Conservation (phyloP, 2,888 invertebrate genomes). For the Drosophila atroscutellata region DNA sequence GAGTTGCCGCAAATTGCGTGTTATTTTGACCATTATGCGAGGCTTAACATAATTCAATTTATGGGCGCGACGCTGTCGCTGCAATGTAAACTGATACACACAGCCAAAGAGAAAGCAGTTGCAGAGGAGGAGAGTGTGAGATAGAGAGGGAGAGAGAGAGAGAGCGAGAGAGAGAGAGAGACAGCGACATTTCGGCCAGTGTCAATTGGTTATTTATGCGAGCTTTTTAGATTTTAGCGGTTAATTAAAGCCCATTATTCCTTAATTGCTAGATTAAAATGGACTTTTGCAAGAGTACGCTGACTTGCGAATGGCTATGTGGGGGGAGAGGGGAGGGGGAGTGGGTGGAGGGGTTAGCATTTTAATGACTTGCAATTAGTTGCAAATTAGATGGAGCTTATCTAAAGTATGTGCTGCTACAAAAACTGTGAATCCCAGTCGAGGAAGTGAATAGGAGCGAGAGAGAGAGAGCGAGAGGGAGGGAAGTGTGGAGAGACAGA, state of each 20-base stretch:
- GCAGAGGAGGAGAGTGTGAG: too few species aligned
- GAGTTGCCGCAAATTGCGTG: constrained; percentile 72
- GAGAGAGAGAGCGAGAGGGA: background rate
- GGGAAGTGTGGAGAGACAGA: background rate
- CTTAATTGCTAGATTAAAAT: constrained; percentile 76
- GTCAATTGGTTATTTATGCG: constrained; percentile 77
- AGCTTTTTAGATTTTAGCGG: constrained; percentile 78
- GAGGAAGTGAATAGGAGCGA: background rate
- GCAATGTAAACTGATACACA: constrained; percentile 37
- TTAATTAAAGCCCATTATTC: constrained; percentile 77
- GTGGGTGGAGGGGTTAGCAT: background rate
- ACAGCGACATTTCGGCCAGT: constrained; percentile 17
- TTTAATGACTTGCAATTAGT: constrained; percentile 78
- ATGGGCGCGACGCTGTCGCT: constrained; percentile 51
- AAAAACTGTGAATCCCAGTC: background rate
- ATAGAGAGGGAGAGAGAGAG: background rate
- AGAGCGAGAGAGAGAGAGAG: background rate
- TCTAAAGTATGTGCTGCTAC: constrained; percentile 49
- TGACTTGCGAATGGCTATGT: background rate
- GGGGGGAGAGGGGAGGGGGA: background rate
- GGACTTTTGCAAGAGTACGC: constrained; percentile 35
- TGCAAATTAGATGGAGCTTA: constrained; percentile 69
- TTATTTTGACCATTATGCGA: constrained; percentile 76
- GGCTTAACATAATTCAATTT: constrained; percentile 80
- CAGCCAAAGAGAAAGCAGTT: background rate